Percentiles rank a stretch among this genome's conserved stretches.
Evolutionary conservation across 1,140 invertebrate species (phyloP).

Genomic region (Chironomus striatipennis): DNA sequence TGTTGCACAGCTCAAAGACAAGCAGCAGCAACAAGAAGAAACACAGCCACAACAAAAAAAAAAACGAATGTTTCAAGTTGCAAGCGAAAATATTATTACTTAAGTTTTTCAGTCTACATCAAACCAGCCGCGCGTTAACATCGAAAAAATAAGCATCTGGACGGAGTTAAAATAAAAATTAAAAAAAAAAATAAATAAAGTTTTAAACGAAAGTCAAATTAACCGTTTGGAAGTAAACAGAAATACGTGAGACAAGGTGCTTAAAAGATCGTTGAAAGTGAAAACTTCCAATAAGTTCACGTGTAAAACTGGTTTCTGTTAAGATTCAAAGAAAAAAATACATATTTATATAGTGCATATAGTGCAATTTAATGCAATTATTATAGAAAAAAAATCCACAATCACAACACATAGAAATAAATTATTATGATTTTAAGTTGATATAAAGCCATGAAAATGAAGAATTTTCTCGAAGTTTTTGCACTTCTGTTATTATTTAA

Average conservation of each 20-base stretch:
- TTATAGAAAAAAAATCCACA: neutral
- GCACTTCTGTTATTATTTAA: neutral
- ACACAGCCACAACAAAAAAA: neutral
- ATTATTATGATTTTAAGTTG: neutral
- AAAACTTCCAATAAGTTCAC: neutral
- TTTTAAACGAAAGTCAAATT: neutral
- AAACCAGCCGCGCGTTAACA: neutral
- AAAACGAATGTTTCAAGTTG: neutral
- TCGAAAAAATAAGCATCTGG: neutral
- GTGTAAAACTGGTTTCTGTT: conserved; percentile 1
- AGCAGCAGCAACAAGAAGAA: no score
- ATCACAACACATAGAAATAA: neutral
- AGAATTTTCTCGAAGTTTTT: neutral
- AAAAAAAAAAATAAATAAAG: neutral
- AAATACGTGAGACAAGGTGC: neutral
- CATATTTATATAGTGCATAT: neutral
- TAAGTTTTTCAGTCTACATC: conserved; percentile 12
- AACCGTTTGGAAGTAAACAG: neutral
- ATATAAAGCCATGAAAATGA: conserved; percentile 1
- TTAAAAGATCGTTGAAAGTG: conserved; percentile 7
- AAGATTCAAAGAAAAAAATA: neutral
- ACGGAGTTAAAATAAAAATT: no score
- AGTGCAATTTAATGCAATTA: neutral
- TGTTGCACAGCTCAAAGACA: no score
- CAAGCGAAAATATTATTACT: neutral